Percentiles rank a stretch among this genome's conserved stretches.
phyloP scores from a whole-genome alignment of 2,888 invertebrate genomes.

The Lathronympha strigana region DNA sequence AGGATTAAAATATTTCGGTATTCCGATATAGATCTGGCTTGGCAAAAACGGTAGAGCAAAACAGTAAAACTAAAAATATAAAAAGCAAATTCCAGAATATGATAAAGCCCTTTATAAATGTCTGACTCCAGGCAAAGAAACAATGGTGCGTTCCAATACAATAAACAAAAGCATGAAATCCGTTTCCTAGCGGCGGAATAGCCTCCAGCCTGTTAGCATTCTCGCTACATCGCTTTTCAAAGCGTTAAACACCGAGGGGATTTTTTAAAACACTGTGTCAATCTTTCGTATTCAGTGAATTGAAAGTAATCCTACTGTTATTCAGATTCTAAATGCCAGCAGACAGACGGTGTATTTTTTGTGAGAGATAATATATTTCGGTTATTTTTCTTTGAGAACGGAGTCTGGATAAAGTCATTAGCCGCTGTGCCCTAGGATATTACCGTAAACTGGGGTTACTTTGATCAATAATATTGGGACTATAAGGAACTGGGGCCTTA shows the following conservation, averaged over 20 bases:
- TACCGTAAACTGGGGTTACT: too few relatives aligned
- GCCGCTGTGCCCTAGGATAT: too few relatives aligned
- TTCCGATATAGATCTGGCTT: too few relatives aligned
- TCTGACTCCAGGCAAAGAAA: conserved; percentile 1
- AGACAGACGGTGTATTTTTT: conserved; percentile 19
- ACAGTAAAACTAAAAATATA: too few relatives aligned
- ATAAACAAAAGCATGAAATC: conserved; percentile 34
- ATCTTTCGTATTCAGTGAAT: conserved; percentile 52
- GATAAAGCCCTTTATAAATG: background rate
- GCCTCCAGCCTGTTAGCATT: conserved; percentile 48
- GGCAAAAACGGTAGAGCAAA: too few relatives aligned
- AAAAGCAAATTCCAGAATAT: background rate
- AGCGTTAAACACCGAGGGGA: conserved; percentile 47
- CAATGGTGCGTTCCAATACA: conserved; percentile 50
- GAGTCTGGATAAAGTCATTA: too few relatives aligned
- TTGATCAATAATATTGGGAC: too few relatives aligned
- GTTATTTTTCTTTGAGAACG: background rate
- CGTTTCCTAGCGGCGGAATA: conserved; percentile 26
- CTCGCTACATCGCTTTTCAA: conserved; percentile 53
- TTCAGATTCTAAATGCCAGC: conserved; percentile 37
- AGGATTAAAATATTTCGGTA: too few relatives aligned
- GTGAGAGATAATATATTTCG: background rate
- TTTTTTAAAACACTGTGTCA: conserved; percentile 55
- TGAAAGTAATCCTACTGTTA: conserved; percentile 51
- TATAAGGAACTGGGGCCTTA: too few relatives aligned